Evolutionary conservation across 37 sponge, comb jelly and placozoan species (phyloP).

Genomic region (Hexactinellida sp.): DNA sequence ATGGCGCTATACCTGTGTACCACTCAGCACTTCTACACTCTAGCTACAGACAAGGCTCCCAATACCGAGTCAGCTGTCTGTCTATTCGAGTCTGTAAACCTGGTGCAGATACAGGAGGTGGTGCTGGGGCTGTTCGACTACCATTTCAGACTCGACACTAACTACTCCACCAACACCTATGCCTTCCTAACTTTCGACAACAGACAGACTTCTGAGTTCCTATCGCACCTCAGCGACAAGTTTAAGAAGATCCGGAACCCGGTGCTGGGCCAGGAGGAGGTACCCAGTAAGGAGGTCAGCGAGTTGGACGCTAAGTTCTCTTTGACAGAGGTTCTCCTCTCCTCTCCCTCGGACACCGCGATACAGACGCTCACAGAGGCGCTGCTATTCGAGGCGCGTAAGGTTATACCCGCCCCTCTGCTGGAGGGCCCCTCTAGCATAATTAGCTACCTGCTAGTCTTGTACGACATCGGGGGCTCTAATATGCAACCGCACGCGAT

Average conservation of each 20-base stretch:
- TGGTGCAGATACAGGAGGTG: neutral
- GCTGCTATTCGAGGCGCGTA: neutral
- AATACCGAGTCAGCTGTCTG: neutral
- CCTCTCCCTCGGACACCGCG: neutral
- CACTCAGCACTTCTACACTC: neutral
- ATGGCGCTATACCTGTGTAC: neutral
- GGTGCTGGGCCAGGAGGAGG: neutral
- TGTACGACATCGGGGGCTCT: neutral
- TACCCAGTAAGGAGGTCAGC: neutral
- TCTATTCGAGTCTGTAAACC: neutral
- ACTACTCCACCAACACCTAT: constrained; percentile 2
- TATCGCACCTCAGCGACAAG: neutral
- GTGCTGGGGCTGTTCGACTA: neutral
- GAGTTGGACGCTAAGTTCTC: constrained; percentile 13
- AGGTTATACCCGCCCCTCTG: neutral
- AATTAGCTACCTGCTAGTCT: neutral
- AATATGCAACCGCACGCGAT: neutral
- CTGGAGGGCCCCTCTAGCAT: neutral
- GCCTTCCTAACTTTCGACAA: constrained; percentile 5
- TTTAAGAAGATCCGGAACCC: neutral
- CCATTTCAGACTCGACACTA: constrained; percentile 1
- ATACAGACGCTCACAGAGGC: neutral
- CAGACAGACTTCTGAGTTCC: constrained; percentile 1
- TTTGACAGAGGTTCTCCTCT: neutral
- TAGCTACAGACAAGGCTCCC: neutral